Evolutionary conservation across 30 jellyfish, hydroid and myxozoan genomes (phyloP).

Genomic region (Cassiopea andromeda): DNA sequence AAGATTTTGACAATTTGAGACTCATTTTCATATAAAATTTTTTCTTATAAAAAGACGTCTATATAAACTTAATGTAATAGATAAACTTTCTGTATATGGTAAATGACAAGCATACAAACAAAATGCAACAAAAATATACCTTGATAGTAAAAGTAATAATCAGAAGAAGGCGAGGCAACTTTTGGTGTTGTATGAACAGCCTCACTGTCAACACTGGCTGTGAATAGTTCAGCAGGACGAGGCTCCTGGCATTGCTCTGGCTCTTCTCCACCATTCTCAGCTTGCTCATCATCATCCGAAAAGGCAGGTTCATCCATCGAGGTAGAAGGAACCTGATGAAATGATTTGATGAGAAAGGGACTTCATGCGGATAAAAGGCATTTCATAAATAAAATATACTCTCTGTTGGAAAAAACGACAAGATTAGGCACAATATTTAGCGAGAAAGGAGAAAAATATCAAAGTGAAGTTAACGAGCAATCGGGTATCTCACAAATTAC

Average conservation of each 20-base stretch:
- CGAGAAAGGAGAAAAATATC: too few species aligned
- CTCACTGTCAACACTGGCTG: neutral
- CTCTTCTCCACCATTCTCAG: neutral
- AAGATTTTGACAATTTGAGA: too few species aligned
- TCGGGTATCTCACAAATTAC: too few species aligned
- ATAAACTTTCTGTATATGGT: too few species aligned
- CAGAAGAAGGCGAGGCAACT: slow-evolving; percentile 7
- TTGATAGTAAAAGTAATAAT: slow-evolving; percentile 66
- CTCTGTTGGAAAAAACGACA: too few species aligned
- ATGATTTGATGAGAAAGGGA: neutral
- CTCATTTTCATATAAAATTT: too few species aligned
- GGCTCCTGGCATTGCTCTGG: neutral
- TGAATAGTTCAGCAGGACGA: neutral
- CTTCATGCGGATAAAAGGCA: too few species aligned
- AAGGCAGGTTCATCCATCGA: slow-evolving; percentile 66
- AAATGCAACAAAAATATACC: slow-evolving; percentile 16
- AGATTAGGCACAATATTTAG: too few species aligned
- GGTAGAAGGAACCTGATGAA: slow-evolving; percentile 29
- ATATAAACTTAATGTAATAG: too few species aligned
- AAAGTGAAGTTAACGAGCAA: too few species aligned
- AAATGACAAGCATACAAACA: neutral
- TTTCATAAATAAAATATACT: too few species aligned
- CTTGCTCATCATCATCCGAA: slow-evolving; percentile 59
- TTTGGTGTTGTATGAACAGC: neutral
- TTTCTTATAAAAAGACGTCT: too few species aligned